Evolutionary conservation across 2,888 invertebrate species (phyloP).

Genomic region (Macroteleia sp.): DNA sequence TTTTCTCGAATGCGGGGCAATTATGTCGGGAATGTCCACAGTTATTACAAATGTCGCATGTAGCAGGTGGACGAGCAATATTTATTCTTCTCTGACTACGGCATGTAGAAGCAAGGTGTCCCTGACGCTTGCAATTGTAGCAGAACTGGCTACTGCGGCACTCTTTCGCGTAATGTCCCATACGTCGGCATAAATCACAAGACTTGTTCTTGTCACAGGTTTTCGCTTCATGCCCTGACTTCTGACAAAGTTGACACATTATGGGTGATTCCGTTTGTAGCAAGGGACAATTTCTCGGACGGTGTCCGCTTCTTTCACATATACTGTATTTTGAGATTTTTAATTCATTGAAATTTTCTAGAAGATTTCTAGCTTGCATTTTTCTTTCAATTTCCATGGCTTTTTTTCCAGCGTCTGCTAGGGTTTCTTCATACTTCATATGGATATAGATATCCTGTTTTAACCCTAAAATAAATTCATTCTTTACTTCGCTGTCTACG

Average conservation of each 20-base stretch:
- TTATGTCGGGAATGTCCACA: no score
- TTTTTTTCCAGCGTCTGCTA: not conserved
- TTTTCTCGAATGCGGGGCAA: no score
- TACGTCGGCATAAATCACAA: no score
- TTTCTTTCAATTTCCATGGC: not conserved
- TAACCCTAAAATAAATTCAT: not conserved
- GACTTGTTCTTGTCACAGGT: no score
- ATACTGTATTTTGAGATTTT: not conserved
- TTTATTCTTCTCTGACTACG: no score
- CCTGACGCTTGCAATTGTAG: no score
- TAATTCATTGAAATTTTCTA: not conserved
- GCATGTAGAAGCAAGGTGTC: no score
- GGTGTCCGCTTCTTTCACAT: constrained; percentile 6
- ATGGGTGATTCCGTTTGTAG: not conserved
- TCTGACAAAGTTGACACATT: constrained; percentile 11
- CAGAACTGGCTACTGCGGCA: no score
- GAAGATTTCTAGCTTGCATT: not conserved
- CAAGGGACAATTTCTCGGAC: constrained; percentile 6
- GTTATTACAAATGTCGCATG: no score
- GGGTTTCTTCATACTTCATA: not conserved
- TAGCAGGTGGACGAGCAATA: no score
- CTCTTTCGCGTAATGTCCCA: no score
- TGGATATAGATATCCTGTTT: not conserved
- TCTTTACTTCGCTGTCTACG: constrained; percentile 1
- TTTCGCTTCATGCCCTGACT: constrained; percentile 7